These are phyloP conservation scores for Lasaia peninsularis DNA, from an alignment of 1,140 invertebrate genomes.

Conservation along the genomic window DNA sequence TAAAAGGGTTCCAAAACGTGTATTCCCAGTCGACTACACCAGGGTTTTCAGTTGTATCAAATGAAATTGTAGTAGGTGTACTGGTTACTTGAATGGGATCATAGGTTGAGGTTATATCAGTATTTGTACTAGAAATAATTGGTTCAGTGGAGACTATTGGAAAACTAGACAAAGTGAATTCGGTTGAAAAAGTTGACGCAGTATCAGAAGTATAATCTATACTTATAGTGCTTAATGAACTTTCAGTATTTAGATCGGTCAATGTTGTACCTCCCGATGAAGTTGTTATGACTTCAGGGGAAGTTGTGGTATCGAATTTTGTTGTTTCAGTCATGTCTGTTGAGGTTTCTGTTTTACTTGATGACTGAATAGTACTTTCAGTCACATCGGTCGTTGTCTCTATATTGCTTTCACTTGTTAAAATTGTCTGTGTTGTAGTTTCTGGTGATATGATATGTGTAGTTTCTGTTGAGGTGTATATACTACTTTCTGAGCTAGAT, in stretches of 20 bases:
- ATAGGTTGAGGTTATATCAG: not conserved
- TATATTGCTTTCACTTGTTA: not conserved
- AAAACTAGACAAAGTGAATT: not conserved
- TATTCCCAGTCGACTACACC: not conserved
- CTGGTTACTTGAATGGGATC: not conserved
- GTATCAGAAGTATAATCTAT: not conserved
- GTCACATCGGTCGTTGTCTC: not conserved
- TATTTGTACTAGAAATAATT: not conserved
- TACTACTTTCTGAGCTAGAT: not conserved
- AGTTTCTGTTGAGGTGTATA: not conserved
- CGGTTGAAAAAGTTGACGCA: not conserved
- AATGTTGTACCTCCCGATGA: too few species aligned
- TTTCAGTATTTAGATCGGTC: too few species aligned
- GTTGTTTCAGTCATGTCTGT: too few species aligned
- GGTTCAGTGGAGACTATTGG: not conserved
- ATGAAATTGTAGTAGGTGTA: not conserved
- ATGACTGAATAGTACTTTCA: too few species aligned
- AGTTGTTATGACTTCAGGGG: too few species aligned
- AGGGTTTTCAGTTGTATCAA: not conserved
- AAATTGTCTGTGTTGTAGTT: not conserved
- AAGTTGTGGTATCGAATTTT: too few species aligned
- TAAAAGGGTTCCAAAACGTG: conserved; percentile 12
- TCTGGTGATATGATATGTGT: not conserved
- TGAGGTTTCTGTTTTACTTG: too few species aligned
- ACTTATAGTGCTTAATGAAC: too few species aligned